Percentiles rank a stretch among this genome's conserved stretches.
Evolutionary conservation across 2,113 vertebrate genomes (phyloP).

Genomic region (Spea multiplicata): DNA sequence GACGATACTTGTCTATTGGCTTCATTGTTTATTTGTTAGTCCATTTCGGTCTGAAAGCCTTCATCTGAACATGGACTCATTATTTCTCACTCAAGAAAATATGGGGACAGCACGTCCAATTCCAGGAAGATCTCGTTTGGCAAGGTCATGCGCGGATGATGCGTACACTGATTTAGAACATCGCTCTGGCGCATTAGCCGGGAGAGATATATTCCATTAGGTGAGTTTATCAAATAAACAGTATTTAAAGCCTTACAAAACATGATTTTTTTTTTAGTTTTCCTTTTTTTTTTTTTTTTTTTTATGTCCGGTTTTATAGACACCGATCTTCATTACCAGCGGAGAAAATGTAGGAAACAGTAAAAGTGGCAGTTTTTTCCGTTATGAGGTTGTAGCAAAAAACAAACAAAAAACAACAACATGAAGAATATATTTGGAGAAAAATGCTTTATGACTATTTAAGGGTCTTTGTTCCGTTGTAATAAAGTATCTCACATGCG

Average conservation of each 20-base stretch:
- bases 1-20: too few species aligned
- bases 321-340: not conserved
- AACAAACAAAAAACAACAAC: not conserved
- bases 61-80: too few species aligned
- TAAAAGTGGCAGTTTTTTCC: not conserved
- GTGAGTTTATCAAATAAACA: not conserved
- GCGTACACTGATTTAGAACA: not conserved
- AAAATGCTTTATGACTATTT: too few species aligned
- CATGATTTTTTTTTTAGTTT: not conserved
- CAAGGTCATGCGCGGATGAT: not conserved
- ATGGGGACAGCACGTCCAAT: not conserved
- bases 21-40: too few species aligned
- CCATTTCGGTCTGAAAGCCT: too few species aligned
- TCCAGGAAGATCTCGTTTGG: conserved; percentile 2
- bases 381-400: not conserved
- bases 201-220: not conserved
- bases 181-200: not conserved
- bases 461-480: too few species aligned
- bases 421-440: too few species aligned
- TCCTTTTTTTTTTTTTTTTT: not conserved
- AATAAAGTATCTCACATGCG: too few species aligned
- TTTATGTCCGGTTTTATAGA: not conserved
- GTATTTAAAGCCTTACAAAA: not conserved
- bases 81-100: too few species aligned
- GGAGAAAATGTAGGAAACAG: not conserved